Evolutionary conservation across 2,113 vertebrate species (phyloP), one percentile per base, ranked within the genome.

Genomic region (Prunella fulvescens): DNA sequence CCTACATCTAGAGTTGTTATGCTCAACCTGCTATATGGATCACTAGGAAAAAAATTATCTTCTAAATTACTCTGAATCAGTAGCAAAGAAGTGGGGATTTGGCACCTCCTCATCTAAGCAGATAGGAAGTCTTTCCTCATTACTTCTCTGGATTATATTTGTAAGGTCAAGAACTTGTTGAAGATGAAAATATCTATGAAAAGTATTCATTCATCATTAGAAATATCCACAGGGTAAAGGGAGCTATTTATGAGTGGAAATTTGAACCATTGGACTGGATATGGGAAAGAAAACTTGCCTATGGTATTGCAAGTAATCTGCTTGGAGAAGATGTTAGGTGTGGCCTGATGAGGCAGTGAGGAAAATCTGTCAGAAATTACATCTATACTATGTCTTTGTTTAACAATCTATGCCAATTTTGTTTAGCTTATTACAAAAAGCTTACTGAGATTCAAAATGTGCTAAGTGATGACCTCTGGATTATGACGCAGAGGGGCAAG

Each of bases 401-500:
- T 76, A 62, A 17, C 48, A 84, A 4, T 35, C 13, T 58, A 14
- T 87, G 19, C 10, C 48, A 58, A 4, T 50, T 47, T 44, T 70
- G 16, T 33, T 77, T 47, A 54, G 4, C 16, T 35, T 42, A 35
- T 29, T 50, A 26, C 7, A 67, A 61, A 69, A 39, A 23, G 5
- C 37, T 80, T 61, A 17, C 25, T 45, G 70, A 62, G 23, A 45
- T 25, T 74, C 28, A 45, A 33, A 39, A 29, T 50, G 4, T 35
- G 9, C 22, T 70, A 61, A 87, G 10, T 61, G 28, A 56, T 76
- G 53, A 39, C 22, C 12, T 60, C 33, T 66, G 53, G 25, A 66
- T 37, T 61, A 17, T 56, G 57, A 31, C 51, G 54, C 6, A 25
- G 74, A 19, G 15, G 10, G 4, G 0, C 0, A 2, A 77, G 42